Conservation (phyloP, 2,113 vertebrate species). For the Malurus melanocephalus region DNA sequence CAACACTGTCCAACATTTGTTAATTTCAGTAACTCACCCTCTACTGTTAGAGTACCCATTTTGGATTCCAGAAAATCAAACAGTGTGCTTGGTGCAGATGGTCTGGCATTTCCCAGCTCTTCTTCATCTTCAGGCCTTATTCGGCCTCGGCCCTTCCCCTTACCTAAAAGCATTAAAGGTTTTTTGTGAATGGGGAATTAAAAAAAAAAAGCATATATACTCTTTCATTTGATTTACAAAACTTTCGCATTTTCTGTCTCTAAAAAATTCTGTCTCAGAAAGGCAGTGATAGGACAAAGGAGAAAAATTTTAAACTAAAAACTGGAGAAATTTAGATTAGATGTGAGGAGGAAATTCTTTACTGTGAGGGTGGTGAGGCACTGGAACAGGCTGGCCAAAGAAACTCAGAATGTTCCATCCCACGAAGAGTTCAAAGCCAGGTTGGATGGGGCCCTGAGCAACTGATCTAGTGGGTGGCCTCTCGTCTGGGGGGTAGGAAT, state of each 20-base stretch:
- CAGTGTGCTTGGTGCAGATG: constrained; percentile 92
- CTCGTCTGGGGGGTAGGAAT: neutral
- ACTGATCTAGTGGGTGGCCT: neutral
- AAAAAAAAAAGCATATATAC: fast-evolving
- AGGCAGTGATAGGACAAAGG: neutral
- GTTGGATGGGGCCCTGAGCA: neutral
- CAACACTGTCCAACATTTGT: neutral
- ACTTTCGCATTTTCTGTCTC: neutral
- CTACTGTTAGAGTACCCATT: constrained; percentile 89
- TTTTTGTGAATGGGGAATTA: neutral
- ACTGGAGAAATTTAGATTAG: neutral
- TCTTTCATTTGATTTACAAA: neutral
- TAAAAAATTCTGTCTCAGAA: neutral
- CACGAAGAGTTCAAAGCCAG: neutral
- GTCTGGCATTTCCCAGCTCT: constrained; percentile 83
- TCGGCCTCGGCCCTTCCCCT: constrained; percentile 87
- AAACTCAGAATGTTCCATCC: neutral
- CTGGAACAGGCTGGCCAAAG: neutral
- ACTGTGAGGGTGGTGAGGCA: neutral
- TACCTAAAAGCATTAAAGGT: constrained; percentile 65
- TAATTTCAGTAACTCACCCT: constrained; percentile 75
- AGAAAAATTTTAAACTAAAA: neutral
- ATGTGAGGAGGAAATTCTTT: neutral
- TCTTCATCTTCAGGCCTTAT: constrained; percentile 86
- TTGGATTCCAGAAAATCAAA: constrained; percentile 97